A percentile compares a stretch with the other conserved stretches of the same genome.
phyloP scores from a whole-genome alignment of 2,797 vertebrate genomes.

The Falco peregrinus region DNA sequence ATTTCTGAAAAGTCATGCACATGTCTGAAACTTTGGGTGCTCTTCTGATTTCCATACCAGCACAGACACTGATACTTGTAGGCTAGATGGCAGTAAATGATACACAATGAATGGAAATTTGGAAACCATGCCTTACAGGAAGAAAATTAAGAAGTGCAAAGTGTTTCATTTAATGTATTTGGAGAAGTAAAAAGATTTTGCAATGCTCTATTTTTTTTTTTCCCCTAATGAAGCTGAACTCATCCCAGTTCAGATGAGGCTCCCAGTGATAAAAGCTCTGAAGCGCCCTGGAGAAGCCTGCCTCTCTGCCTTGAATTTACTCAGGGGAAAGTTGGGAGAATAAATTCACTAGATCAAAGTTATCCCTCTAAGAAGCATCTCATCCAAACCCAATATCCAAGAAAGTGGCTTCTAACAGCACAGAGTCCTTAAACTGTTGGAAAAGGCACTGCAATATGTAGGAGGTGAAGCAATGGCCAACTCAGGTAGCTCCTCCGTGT shows the following conservation, averaged over 20 bases:
- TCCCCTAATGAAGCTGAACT: neutral
- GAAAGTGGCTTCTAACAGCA: neutral
- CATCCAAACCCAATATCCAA: neutral
- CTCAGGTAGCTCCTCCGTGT: neutral
- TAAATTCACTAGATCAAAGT: neutral
- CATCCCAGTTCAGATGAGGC: neutral
- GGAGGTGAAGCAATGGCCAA: neutral
- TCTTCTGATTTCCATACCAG: neutral
- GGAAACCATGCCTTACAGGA: neutral
- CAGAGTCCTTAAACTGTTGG: neutral
- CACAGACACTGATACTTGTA: neutral
- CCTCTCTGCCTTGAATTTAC: neutral
- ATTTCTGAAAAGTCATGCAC: neutral
- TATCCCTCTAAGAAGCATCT: neutral
- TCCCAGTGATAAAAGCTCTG: neutral
- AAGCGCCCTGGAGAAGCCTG: neutral
- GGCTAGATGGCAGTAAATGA: neutral
- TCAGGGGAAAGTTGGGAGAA: neutral
- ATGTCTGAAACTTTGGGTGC: neutral
- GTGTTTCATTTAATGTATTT: neutral
- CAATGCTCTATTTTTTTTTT: neutral
- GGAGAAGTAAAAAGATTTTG: neutral
- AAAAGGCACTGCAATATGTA: neutral
- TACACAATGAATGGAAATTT: neutral
- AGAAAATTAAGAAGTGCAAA: neutral